Base-by-base conservation (phyloP, 2,888 invertebrate genomes). In the Oasisia sp. region DNA sequence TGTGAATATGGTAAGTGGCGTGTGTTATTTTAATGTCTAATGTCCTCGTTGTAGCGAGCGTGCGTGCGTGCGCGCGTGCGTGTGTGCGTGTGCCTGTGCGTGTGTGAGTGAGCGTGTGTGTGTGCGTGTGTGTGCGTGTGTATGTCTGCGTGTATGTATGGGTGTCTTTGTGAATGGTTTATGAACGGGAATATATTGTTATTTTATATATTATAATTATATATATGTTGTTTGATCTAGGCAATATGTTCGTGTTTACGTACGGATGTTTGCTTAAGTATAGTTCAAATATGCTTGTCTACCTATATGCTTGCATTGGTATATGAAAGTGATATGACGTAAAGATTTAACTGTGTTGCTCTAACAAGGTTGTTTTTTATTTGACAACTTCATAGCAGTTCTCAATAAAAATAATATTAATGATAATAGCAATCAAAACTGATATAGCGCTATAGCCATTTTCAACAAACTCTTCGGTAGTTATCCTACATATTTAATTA, bases 1-100 rank as follows among this genome's bases (percentile, higher is more conserved):
- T 91, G 91, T 56, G 91, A 91, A 91, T 91, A 91, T 44, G 56
- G 91, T 91, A 45, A 32, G 91, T 91, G 27, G 32, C 7, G 19
- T 19, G n/a, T 74, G 19, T 74, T 74, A 19, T 74, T n/a, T 0
- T 74, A 74, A 19, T 74, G 7, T 5, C 11, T 14, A 19, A 56
- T 56, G 56, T 38, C 38, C 38, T 38, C 38, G 38, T 38, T 38
- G 38, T 38, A 38, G 38, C 38, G 38, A 1, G 38, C 38, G 38
- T 4, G 38, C 38, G 38, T 38, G 38, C 4, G 38, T 38, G 38
- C 4, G 38, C 38, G 38, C 4, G 38, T 4, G 38, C 4, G 38
- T 4, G 38, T 38, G 38, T 38, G 38, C 4, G 38, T 38, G 38
- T 38, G 38, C 4, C 2, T 38, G 38, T 38, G 38, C 4, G 38